These are phyloP conservation scores for Cotesia congregata DNA, from an alignment of 2,888 invertebrate genomes.

Conservation along the genomic window DNA sequence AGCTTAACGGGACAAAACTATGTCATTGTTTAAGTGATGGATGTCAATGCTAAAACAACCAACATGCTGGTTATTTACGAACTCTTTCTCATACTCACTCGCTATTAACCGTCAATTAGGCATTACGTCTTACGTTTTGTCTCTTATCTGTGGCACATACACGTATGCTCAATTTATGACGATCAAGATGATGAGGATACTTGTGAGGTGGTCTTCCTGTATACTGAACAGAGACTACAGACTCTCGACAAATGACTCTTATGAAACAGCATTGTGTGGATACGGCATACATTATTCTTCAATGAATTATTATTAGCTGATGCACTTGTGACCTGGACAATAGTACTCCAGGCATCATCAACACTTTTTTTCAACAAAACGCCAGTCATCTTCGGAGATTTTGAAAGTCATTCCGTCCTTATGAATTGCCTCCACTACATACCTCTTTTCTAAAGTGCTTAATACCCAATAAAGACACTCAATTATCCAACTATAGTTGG, in stretches of 20 bases:
- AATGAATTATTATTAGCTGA: constrained; percentile 1
- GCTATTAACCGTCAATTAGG: not conserved
- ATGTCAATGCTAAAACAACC: not conserved
- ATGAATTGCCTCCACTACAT: too few relatives aligned
- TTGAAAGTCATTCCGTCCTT: not conserved
- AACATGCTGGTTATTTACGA: not conserved
- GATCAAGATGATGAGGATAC: not conserved
- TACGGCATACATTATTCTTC: not conserved
- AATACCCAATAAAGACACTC: too few relatives aligned
- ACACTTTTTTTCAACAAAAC: not conserved
- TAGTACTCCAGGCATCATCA: not conserved
- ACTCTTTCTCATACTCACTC: not conserved
- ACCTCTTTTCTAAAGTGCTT: too few relatives aligned
- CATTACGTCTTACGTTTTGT: not conserved
- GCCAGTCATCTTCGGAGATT: not conserved
- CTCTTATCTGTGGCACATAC: not conserved
- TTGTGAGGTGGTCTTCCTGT: not conserved
- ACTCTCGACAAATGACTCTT: not conserved
- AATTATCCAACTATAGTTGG: too few relatives aligned
- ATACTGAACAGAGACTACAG: not conserved
- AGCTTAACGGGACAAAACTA: not conserved
- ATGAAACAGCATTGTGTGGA: not conserved
- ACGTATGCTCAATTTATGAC: not conserved
- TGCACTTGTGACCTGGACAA: constrained; percentile 1
- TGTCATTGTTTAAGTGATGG: not conserved